Conservation (phyloP, 2,888 invertebrate species). For the Drosophila kanekoi region DNA sequence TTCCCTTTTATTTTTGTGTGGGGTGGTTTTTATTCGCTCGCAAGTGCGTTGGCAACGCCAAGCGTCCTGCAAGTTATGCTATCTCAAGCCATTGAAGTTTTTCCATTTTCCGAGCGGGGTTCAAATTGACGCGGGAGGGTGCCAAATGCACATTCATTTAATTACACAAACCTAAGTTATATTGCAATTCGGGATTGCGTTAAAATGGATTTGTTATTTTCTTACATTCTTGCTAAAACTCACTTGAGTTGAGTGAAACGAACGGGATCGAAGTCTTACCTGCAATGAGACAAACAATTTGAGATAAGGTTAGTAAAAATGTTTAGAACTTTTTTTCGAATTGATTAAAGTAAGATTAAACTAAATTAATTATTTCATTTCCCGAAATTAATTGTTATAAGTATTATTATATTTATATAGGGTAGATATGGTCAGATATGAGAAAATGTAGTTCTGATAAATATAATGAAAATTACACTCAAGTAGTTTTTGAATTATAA, state of each 20-base stretch:
- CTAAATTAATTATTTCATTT: no score
- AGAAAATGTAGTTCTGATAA: background rate
- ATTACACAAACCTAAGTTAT: conserved; percentile 32
- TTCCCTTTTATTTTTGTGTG: conserved; percentile 17
- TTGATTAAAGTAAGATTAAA: no score
- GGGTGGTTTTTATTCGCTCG: conserved; percentile 61
- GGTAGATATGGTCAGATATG: no score
- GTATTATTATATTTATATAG: no score
- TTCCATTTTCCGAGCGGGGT: conserved; percentile 33
- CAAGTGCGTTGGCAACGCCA: conserved; percentile 33
- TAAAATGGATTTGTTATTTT: conserved; percentile 19
- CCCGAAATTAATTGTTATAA: no score
- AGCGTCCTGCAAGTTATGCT: conserved; percentile 3
- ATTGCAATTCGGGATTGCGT: conserved; percentile 14
- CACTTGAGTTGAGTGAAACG: background rate
- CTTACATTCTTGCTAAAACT: conserved; percentile 1
- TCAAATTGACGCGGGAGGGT: conserved; percentile 38
- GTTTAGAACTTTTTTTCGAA: background rate
- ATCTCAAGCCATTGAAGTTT: conserved; percentile 51
- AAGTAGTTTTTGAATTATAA: background rate
- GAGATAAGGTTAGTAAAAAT: conserved; percentile 14
- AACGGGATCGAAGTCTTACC: conserved; percentile 47
- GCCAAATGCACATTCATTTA: conserved; percentile 37
- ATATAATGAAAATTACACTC: no score
- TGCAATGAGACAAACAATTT: conserved; percentile 47